These are phyloP conservation scores for Pipistrellus nathusii DNA, from an alignment of 2,797 vertebrate genomes.

Conservation along the genomic window DNA sequence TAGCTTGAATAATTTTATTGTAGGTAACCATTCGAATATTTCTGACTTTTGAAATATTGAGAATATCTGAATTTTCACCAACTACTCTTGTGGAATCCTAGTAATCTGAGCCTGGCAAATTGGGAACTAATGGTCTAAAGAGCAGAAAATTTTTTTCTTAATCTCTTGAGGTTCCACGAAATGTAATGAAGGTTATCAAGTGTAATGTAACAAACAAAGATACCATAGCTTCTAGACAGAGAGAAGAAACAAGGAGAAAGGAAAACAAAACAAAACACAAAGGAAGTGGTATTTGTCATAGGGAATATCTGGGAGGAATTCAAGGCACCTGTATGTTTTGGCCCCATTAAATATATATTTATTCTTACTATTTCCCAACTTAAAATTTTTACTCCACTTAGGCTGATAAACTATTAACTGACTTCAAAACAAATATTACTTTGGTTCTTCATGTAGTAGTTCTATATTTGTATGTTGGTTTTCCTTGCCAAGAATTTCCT, in stretches of 20 bases:
- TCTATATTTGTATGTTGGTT: conserved; percentile 41
- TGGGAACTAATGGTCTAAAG: background rate
- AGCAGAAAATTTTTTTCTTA: conserved; percentile 40
- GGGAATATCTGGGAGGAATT: background rate
- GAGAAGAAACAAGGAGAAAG: background rate
- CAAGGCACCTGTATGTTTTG: conserved; percentile 29
- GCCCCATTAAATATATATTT: background rate
- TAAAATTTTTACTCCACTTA: background rate
- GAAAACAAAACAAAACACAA: background rate
- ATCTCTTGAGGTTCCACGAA: background rate
- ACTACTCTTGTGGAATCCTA: background rate
- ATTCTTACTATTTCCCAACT: background rate
- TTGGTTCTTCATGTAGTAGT: conserved; percentile 4
- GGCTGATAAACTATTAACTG: background rate
- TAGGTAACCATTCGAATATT: conserved; percentile 20
- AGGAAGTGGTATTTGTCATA: background rate
- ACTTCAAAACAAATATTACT: conserved; percentile 17
- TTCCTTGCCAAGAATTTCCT: background rate
- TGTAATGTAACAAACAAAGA: conserved; percentile 23
- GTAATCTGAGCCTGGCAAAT: background rate
- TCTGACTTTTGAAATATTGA: conserved; percentile 53
- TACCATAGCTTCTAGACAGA: conserved; percentile 4
- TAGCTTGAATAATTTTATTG: conserved; percentile 7
- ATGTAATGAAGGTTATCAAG: background rate
- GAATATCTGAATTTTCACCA: conserved; percentile 51